Conservation (phyloP, 2,113 vertebrate genomes). For the Polypterus senegalus region DNA sequence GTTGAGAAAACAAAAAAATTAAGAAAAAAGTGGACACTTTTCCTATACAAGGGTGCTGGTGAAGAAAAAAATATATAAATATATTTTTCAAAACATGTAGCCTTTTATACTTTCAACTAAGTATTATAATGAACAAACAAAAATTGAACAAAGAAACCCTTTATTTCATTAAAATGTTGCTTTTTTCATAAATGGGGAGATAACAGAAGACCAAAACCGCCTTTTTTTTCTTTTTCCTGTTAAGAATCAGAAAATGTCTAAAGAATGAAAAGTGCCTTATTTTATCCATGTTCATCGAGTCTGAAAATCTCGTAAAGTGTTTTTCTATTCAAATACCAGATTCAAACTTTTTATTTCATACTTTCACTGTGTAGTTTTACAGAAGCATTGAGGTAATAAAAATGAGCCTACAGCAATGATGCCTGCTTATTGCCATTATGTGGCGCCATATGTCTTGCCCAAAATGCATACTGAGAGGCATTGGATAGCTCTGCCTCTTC, state of each 20-base stretch:
- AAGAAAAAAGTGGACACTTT: constrained; percentile 73
- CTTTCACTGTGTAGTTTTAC: constrained; percentile 52
- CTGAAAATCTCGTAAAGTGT: constrained; percentile 57
- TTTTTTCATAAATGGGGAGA: constrained; percentile 12
- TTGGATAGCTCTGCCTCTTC: constrained; percentile 32
- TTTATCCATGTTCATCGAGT: constrained; percentile 73
- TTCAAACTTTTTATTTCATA: constrained; percentile 42
- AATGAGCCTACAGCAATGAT: constrained; percentile 49
- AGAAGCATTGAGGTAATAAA: constrained; percentile 45
- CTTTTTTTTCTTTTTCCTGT: constrained; percentile 61
- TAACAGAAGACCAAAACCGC: constrained; percentile 22
- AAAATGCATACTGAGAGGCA: constrained; percentile 44
- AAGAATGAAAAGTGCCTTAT: constrained; percentile 85
- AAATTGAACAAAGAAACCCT: constrained; percentile 85
- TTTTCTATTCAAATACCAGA: constrained; percentile 54
- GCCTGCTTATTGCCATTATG: constrained; percentile 46
- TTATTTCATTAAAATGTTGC: constrained; percentile 44
- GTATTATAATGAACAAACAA: constrained; percentile 72
- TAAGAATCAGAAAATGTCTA: constrained; percentile 76
- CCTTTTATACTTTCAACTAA: constrained; percentile 81
- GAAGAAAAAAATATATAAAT: constrained; percentile 64
- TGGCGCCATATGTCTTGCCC: constrained; percentile 43
- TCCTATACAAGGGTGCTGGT: constrained; percentile 79
- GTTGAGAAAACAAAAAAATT: constrained; percentile 64
- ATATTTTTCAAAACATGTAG: constrained; percentile 78